Evolutionary conservation across 2,113 vertebrate species (phyloP).

Genomic region (Neolamprologus fasciatus): DNA sequence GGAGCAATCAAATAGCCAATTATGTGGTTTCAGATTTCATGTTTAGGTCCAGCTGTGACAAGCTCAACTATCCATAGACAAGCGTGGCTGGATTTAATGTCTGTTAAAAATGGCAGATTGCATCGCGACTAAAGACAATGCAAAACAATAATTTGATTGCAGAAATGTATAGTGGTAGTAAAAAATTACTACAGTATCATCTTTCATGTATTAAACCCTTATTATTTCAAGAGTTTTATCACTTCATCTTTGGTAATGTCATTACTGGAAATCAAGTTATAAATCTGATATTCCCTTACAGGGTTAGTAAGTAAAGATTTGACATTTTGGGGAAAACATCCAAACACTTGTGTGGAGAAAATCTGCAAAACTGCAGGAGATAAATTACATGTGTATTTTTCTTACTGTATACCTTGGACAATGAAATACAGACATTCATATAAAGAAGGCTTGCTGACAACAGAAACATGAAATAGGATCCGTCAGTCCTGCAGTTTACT

Average conservation of each 20-base stretch:
- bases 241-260: background rate
- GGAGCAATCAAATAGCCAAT: constrained; percentile 54
- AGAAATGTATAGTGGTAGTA: background rate
- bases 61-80: constrained; percentile 26
- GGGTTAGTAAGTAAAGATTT: background rate
- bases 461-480: background rate
- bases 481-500: background rate
- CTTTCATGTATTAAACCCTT: background rate
- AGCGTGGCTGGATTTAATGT: constrained; percentile 20
- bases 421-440: background rate
- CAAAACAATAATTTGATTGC: background rate
- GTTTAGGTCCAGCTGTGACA: constrained; percentile 51
- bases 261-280: background rate
- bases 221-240: background rate
- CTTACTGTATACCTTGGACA: background rate
- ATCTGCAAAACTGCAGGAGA: background rate
- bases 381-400: background rate
- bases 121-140: background rate
- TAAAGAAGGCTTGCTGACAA: background rate
- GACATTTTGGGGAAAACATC: background rate
- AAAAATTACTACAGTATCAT: background rate
- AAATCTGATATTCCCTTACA: background rate
- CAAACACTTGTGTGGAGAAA: background rate
- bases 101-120: constrained; percentile 2
- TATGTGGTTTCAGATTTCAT: constrained; percentile 52